These are phyloP conservation scores for Graphium colonna DNA, from an alignment of 2,888 invertebrate genomes.

Conservation along the genomic window DNA sequence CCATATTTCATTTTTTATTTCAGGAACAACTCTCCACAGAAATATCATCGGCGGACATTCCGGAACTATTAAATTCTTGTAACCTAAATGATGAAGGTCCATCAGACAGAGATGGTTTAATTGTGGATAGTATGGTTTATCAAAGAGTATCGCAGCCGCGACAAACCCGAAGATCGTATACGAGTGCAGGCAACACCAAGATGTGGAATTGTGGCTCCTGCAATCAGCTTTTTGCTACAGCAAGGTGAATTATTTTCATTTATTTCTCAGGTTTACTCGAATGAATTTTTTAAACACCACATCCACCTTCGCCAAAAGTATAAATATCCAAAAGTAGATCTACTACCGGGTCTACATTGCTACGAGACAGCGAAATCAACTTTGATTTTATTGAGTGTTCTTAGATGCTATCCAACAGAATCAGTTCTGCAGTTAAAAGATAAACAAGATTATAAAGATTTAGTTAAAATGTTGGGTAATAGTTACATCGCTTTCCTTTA, in stretches of 20 bases:
- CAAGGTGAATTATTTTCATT: constrained; percentile 44
- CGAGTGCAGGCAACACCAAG: constrained; percentile 49
- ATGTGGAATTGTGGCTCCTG: constrained; percentile 77
- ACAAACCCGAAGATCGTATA: constrained; percentile 45
- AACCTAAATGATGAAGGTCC: constrained; percentile 25
- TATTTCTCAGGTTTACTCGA: neutral
- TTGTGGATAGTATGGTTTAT: constrained; percentile 41
- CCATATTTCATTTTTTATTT: no score
- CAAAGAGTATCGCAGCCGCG: constrained; percentile 36
- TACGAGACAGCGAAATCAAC: no score
- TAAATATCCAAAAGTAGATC: no score
- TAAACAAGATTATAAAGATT: no score
- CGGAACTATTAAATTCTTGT: constrained; percentile 23
- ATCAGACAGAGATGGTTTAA: constrained; percentile 46
- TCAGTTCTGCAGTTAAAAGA: no score
- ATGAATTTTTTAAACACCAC: no score
- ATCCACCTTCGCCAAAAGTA: no score
- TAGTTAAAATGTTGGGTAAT: no score
- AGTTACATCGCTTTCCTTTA: no score
- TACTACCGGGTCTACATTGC: no score
- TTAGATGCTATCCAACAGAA: no score
- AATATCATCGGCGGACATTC: constrained; percentile 41
- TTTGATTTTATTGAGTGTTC: no score
- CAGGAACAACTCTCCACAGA: constrained; percentile 28
- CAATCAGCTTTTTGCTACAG: constrained; percentile 69